Conservation (phyloP, 1,140 invertebrate genomes). For the Caenorhabditis latens region DNA sequence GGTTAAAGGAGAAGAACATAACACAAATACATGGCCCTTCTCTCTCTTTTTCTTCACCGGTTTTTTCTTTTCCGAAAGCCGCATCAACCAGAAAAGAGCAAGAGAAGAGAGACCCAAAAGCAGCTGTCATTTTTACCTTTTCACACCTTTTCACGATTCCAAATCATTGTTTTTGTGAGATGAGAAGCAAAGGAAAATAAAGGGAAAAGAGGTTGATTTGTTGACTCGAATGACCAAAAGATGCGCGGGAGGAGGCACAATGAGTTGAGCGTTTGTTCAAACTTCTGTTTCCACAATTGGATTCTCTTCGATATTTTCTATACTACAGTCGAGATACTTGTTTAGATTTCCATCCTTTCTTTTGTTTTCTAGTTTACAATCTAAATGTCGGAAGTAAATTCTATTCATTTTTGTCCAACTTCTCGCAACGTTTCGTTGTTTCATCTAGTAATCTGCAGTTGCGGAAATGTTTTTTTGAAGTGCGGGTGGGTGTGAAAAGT, state of each 20-base stretch:
- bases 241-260: conserved; percentile 30
- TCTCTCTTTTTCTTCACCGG: not conserved
- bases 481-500: too few relatives aligned
- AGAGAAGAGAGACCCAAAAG: not conserved
- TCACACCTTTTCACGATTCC: conserved; percentile 54
- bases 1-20: conserved; percentile 28
- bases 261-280: conserved; percentile 52
- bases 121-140: conserved; percentile 46
- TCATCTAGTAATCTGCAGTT: too few relatives aligned
- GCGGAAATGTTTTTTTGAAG: too few relatives aligned
- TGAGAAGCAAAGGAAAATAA: not conserved
- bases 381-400: too few relatives aligned
- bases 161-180: conserved; percentile 48
- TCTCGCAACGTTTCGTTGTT: too few relatives aligned
- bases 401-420: too few relatives aligned
- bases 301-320: not conserved
- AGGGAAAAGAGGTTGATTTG: not conserved
- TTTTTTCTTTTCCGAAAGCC: conserved; percentile 27
- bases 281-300: conserved; percentile 40
- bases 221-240: conserved; percentile 55
- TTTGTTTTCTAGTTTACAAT: not conserved
- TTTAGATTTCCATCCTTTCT: not conserved
- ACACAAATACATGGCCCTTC: conserved; percentile 39
- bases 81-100: conserved; percentile 9
- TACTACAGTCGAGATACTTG: not conserved